Evolutionary conservation across 2,797 vertebrate species (phyloP).

Genomic region (Sphenopsis melanotis): DNA sequence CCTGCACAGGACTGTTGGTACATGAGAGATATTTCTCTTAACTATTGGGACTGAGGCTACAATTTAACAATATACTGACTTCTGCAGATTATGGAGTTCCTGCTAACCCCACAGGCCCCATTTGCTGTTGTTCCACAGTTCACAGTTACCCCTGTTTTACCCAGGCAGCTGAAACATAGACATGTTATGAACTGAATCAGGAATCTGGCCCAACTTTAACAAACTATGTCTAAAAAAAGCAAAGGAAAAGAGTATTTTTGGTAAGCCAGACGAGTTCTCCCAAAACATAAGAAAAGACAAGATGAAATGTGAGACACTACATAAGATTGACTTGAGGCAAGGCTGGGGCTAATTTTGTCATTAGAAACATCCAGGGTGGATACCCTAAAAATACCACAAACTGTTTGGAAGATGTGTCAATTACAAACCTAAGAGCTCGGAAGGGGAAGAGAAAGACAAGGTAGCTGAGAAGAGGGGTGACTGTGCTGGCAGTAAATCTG

Average conservation of each 20-base stretch:
- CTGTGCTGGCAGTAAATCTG: neutral
- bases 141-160: neutral
- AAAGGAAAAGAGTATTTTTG: neutral
- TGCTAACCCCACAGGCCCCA: neutral
- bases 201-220: neutral
- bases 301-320: neutral
- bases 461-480: neutral
- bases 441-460: neutral
- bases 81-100: neutral
- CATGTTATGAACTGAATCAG: neutral
- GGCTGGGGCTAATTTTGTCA: neutral
- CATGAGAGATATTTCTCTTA: neutral
- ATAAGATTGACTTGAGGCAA: neutral
- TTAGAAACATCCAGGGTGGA: neutral
- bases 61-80: neutral
- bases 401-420: neutral
- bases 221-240: neutral
- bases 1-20: neutral
- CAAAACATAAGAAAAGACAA: neutral
- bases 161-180: neutral
- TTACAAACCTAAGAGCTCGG: neutral
- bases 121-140: neutral
- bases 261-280: neutral
- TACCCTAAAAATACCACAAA: neutral
- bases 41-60: neutral